Percentiles rank a stretch among this genome's conserved stretches.
phyloP scores from a whole-genome alignment of 37 sponge, comb jelly and placozoan species.

The Mnemiopsis leidyi region DNA sequence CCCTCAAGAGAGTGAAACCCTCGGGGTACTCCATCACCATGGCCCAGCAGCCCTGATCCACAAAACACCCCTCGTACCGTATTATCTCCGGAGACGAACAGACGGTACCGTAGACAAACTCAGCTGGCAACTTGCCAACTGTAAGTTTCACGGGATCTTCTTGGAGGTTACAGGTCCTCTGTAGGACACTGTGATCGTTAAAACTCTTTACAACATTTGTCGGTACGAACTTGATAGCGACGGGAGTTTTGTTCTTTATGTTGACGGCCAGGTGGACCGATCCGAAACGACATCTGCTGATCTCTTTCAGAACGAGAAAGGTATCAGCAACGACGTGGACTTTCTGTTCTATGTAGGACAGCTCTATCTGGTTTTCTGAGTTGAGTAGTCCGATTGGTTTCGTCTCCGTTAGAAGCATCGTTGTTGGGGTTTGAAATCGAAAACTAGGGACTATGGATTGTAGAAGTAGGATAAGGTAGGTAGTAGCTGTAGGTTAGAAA shows the following conservation, averaged over 20 bases:
- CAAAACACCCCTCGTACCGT: slow-evolving; percentile 37
- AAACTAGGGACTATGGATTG: no score
- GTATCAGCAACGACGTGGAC: slow-evolving; percentile 53
- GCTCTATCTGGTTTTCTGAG: slow-evolving; percentile 15
- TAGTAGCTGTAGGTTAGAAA: no score
- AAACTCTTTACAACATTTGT: slow-evolving; percentile 32
- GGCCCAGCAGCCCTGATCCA: slow-evolving; percentile 64
- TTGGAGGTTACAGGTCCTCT: neutral
- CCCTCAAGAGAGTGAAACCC: slow-evolving; percentile 31
- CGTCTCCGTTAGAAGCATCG: neutral
- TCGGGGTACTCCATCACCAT: slow-evolving; percentile 55
- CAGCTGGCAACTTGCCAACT: slow-evolving; percentile 48
- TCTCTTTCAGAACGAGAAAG: slow-evolving; percentile 41
- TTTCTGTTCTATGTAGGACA: slow-evolving; percentile 7
- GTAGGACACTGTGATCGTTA: neutral
- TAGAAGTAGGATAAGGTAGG: no score
- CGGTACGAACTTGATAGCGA: slow-evolving; percentile 62
- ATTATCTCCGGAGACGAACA: slow-evolving; percentile 38
- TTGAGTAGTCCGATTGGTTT: slow-evolving; percentile 19
- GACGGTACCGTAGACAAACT: slow-evolving; percentile 46
- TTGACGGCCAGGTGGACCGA: slow-evolving; percentile 35
- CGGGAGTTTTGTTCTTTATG: neutral
- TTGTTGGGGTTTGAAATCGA: no score
- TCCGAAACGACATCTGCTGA: slow-evolving; percentile 39
- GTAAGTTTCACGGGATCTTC: neutral